These are phyloP conservation scores for Phyllostomus hastatus DNA, from an alignment of 2,113 vertebrate genomes.

Conservation along the genomic window DNA sequence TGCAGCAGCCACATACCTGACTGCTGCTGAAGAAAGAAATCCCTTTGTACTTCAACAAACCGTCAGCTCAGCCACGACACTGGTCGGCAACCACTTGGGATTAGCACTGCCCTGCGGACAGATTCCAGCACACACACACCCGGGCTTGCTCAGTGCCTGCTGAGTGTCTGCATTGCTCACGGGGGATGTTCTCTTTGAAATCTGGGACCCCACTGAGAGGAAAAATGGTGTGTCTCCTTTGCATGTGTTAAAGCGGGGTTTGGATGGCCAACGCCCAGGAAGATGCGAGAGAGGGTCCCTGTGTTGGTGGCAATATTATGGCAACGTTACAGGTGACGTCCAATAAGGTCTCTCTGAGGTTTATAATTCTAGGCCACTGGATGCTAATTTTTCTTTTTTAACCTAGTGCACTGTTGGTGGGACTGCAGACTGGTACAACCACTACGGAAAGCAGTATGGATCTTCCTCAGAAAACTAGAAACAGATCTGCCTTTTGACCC, in stretches of 20 bases:
- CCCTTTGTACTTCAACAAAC: not conserved
- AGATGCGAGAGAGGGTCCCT: not conserved
- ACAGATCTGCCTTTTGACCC: too few relatives aligned
- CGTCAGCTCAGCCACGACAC: not conserved
- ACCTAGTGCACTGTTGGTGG: too few relatives aligned
- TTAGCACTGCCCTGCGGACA: not conserved
- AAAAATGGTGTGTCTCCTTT: not conserved
- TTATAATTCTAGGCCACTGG: not conserved
- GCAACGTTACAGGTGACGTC: not conserved
- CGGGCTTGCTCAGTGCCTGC: not conserved
- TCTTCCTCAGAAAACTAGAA: too few relatives aligned
- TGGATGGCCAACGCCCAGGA: too few relatives aligned
- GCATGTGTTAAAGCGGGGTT: not conserved
- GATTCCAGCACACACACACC: not conserved
- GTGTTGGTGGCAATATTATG: not conserved
- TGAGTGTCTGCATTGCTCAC: not conserved
- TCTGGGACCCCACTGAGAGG: not conserved
- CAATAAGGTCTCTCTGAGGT: not conserved
- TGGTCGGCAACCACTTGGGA: not conserved
- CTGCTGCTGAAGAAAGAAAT: not conserved
- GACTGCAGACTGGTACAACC: too few relatives aligned
- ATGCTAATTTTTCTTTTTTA: not conserved
- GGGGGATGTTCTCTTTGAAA: slow-evolving; percentile 18
- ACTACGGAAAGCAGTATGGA: too few relatives aligned
- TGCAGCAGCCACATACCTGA: not conserved